Evolutionary conservation across 2,113 vertebrate genomes (phyloP), one percentile per base, ranked within the genome.

Genomic region (Pachyramphus minor): DNA sequence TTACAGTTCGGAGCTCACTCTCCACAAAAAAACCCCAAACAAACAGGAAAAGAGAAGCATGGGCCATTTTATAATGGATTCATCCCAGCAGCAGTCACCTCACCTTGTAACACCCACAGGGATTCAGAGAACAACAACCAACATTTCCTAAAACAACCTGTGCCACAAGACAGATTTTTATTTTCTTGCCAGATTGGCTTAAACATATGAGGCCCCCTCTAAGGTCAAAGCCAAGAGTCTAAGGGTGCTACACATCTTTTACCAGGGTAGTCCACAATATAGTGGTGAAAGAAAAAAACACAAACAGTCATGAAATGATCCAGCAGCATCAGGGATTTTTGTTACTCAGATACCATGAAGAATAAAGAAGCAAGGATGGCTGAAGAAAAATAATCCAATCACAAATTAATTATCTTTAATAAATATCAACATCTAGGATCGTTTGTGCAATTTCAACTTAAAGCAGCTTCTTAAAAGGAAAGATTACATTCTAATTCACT

Each of bases 1-100:
- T 35, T 35, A 30, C 0, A 1, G 12, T 30, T 47, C 3, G 0
- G 83, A 58, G 33, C 31, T 63, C 0, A 0, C 31, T 20, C 47
- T 55, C 31, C 2, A 3, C 11, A 62, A 41, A 23, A 12, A 21
- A 11, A 25, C 14, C 14, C 28, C 44, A 28, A 12, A 4, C 13
- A 28, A 56, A 11, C 11, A 53, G 31, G 42, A 59, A 33, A 44
- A 49, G 30, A 88, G 45, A 79, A 64, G 19, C 28, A 30, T 3
- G 0, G 35, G 30, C 20, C 35, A 56, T 67, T 89, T 87, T 50
- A 6, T 22, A 62, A 41, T 7, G 18, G 21, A n/a, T 41, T n/a
- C 17, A 30, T 25, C 49, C 63, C 56, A 42, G 60, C 1, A 1
- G 28, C 56, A 55, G 50, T 45, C 64, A 19, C 52, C 47, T 64